Base-by-base conservation (phyloP, 2,888 invertebrate species). In the Ormyrus pomaceus region DNA sequence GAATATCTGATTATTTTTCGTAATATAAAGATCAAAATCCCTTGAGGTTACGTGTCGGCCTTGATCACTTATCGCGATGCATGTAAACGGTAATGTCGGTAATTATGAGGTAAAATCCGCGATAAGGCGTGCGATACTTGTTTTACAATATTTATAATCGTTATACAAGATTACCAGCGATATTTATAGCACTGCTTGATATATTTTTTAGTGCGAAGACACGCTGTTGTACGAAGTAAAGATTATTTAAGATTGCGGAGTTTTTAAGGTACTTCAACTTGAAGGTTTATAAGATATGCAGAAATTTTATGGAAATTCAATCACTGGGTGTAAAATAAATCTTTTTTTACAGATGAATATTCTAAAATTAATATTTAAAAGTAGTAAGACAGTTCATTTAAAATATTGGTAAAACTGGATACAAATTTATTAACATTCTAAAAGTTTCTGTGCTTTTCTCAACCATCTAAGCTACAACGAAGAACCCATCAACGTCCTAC, bases 21-120 rank as follows among this genome's bases (percentile, higher is more conserved):
- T 45, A 9, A 11, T 51, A 19, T 3, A 64, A 34, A 62, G 19
- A 55, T 55, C 50, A 46, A 51, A 71, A 45, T 56, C 53, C 65
- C 10, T 34, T 65, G n/a, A 5, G 51, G 58, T 59, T 48, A 50
- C 46, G 65, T 19, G 19, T 71, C n/a, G 55, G 45, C 46, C 61
- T 69, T 65, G 65, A 46, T 59, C 13, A 55, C 19, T 59, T 64
- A 77, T 71, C 64, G 50, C 51, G 13, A 34, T 64, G 46, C 45
- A 13, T 19, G 19, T 19, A 19, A 34, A 19, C 5, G 48, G 45
- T 62, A 61, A 69, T 61, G 53, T 13, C 48, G 69, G 55, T 77
- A 65, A 77, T 77, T 71, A 46, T 58, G 50, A 77, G 53, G 70
- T 64, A 46, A 70, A 71, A 59, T 55, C 53, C 68, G 6, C 13